These are phyloP conservation scores for Tethya wilhelma DNA, from an alignment of 37 sponge, comb jelly and placozoan genomes.

Conservation along the genomic window DNA sequence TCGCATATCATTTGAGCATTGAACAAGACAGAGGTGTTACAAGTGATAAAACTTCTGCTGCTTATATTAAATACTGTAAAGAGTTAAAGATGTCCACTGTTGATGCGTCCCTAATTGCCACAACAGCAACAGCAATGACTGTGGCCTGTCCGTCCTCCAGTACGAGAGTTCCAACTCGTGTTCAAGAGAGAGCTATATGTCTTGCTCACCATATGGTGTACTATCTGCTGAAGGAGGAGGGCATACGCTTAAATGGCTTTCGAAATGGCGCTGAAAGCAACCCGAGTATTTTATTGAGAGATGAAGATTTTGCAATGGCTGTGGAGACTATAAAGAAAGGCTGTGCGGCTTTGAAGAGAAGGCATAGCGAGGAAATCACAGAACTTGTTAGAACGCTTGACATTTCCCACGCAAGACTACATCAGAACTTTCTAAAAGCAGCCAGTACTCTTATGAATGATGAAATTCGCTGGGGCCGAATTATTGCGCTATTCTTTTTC, in stretches of 20 bases:
- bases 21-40: no score
- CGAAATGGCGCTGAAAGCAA: not conserved
- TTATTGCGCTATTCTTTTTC: conserved; percentile 41
- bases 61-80: no score
- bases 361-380: conserved; percentile 1
- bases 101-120: no score
- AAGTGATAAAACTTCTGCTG: no score
- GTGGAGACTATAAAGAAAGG: not conserved
- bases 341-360: not conserved
- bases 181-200: no score
- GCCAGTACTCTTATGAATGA: not conserved
- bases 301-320: conserved; percentile 1
- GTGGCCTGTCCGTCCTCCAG: no score
- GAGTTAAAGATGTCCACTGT: no score
- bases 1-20: no score
- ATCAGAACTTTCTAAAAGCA: not conserved
- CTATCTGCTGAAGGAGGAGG: conserved; percentile 13
- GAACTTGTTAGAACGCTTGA: conserved; percentile 4
- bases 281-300: not conserved
- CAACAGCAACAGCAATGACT: no score
- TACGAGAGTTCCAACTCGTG: no score
- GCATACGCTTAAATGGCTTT: conserved; percentile 16
- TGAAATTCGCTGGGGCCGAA: conserved; percentile 39
- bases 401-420: conserved; percentile 24
- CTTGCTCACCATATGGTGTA: conserved; percentile 10